Evolutionary conservation across 2,113 vertebrate species (phyloP), one percentile per base, ranked within the genome.

Genomic region (Accipiter virgatus): DNA sequence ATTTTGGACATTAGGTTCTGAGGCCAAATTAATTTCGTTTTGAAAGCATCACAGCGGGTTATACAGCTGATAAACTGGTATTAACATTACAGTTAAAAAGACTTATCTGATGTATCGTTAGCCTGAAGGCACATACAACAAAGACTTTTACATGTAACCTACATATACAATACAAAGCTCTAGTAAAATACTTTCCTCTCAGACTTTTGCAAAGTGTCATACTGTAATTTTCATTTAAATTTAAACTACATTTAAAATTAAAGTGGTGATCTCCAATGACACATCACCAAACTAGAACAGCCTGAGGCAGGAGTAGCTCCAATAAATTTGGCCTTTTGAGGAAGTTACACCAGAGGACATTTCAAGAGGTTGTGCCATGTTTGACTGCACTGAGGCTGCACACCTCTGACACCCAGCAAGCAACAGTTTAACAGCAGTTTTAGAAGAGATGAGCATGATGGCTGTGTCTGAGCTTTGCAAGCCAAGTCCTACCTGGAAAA

Each of bases 321-420:
- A 95, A 82, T 95, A 97, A 96, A 79, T 85, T 82, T 91, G 84
- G 93, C 78, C 93, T 94, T 95, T 47, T 96, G 89, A 66, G 94
- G 89, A 71, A 85, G 27, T 88, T 92, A 50, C 80, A 84, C 59
- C 42, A 92, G 72, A 92, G 94, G 88, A 93, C 74, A 72, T 81
- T 93, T 72, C 58, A 70, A 61, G 78, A 93, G 9, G n/a, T 70
- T 82, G 81, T 63, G 48, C 61, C 13, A 4, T 13, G 36, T 67
- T 72, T 91, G 81, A 91, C 2, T 91, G 83, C 61, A 36, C 61
- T 36, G 65, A 52, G 62, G 52, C 73, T 75, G 52, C 43, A 53
- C 52, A 91, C 61, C 73, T 87, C 87, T 75, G 73, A 59, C 81
- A 94, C 78, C 22, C 56, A 93, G 55, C 50, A 36, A 88, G 81